phyloP scores from a whole-genome alignment of 2,113 vertebrate genomes.

The Pimephales promelas region DNA sequence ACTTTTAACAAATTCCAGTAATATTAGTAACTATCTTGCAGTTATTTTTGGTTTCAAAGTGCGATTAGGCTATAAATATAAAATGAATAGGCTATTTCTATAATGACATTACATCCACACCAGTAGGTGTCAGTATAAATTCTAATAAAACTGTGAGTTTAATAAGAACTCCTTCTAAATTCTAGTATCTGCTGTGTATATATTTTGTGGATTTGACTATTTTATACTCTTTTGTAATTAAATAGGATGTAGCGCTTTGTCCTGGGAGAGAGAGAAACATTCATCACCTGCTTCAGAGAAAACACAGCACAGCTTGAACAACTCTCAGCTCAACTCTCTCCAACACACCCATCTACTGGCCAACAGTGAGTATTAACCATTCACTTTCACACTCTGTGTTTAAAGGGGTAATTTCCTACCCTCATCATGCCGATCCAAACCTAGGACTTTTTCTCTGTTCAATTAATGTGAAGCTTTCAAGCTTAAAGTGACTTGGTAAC shows the following conservation, averaged over 20 bases:
- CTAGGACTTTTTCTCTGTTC: background rate
- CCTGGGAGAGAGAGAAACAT: conserved; percentile 83
- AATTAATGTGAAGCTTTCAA: background rate
- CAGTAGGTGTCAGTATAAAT: background rate
- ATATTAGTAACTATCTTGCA: no score
- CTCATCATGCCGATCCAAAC: background rate
- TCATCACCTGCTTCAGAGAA: conserved; percentile 76
- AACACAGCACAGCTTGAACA: conserved; percentile 75
- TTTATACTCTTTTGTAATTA: conserved; percentile 52
- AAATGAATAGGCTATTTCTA: background rate
- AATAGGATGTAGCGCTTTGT: conserved; percentile 79
- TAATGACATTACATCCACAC: background rate
- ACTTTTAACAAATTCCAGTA: background rate
- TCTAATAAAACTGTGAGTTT: background rate
- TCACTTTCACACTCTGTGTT: background rate
- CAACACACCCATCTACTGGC: conserved; percentile 82
- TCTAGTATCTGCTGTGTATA: no score
- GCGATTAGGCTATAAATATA: no score
- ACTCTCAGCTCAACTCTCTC: conserved; percentile 75
- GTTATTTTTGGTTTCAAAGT: background rate
- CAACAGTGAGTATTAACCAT: conserved; percentile 74
- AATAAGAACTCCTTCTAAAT: background rate
- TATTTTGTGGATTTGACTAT: background rate
- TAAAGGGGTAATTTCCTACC: background rate
- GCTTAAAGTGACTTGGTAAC: no score